phyloP scores from a whole-genome alignment of 2,888 invertebrate genomes.

The Bombylius major region DNA sequence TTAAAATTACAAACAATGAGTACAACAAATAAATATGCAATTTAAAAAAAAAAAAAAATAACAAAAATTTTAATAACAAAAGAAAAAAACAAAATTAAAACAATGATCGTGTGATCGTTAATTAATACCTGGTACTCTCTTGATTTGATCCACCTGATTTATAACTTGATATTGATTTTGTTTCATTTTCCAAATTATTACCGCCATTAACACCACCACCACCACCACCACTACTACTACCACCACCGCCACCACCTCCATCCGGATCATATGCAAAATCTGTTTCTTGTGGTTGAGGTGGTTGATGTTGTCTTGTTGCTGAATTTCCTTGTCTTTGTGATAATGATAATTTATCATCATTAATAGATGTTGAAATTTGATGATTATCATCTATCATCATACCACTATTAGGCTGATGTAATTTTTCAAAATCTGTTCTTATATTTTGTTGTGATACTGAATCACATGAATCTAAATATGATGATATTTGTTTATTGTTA shows the following conservation, averaged over 20 bases:
- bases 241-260: slow-evolving; percentile 34
- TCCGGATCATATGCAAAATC: slow-evolving; percentile 78
- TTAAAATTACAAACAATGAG: too few species aligned
- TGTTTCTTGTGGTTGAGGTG: slow-evolving; percentile 42
- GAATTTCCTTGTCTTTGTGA: background rate
- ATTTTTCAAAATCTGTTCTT: slow-evolving; percentile 24
- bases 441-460: slow-evolving; percentile 21
- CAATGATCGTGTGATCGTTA: too few species aligned
- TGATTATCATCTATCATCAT: slow-evolving; percentile 12
- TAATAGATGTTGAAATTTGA: background rate
- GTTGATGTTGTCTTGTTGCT: background rate
- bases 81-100: too few species aligned
- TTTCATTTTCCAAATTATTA: slow-evolving; percentile 76
- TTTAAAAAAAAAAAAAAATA: too few species aligned
- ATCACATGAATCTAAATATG: slow-evolving; percentile 10
- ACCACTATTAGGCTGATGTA: slow-evolving; percentile 11
- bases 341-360: background rate
- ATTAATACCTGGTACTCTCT: slow-evolving; percentile 32
- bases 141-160: slow-evolving; percentile 66
- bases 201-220: background rate
- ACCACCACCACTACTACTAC: background rate
- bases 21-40: too few species aligned
- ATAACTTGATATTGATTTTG: slow-evolving; percentile 74
- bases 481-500: slow-evolving; percentile 8
- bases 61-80: too few species aligned